Evolutionary conservation across 2,113 vertebrate genomes (phyloP), one percentile per base, ranked within the genome.

Genomic region (Drymodes brunneopygia): DNA sequence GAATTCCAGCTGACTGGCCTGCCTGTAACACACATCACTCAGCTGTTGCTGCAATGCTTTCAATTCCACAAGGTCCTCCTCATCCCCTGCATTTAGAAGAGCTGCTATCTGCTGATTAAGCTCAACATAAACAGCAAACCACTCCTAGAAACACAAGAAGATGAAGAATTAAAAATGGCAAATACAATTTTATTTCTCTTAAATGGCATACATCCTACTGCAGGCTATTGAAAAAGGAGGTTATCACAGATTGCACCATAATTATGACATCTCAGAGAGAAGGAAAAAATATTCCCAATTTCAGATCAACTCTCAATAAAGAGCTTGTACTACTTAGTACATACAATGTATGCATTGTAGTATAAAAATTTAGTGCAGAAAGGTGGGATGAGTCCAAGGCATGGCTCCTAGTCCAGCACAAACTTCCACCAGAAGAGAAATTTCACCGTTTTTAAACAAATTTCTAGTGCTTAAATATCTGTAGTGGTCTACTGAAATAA

Each of bases 121-220:
- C 95, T 99, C 99, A 97, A 99, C 99, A 38, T 99, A 99, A 16
- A 99, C 99, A 1, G 99, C 99, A 97, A 99, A 99, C 99, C 99
- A 99, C 95, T 99, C 99, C 99, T 99, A 96, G 16, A 95, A 69
- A 81, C 36, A 73, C 20, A 93, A 75, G 38, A 79, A 86, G 73
- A 88, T 15, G 27, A 78, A 91, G 19, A 18, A 54, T 95, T 92
- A 75, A 53, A 72, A 74, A 71, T 24, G 64, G 11, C 48, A 79
- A 88, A 95, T 28, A 54, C 24, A 62, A 56, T 86, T 83, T 47
- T 66, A 42, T 48, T 81, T 70, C 38, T 47, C 42, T 58, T 53
- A 24, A 64, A 69, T 29, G 5, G 3, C 47, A 40, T 15, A 60
- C 23, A 86, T n/a, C 22, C 56, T 60, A 50, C 44, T n/a, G 22